These are phyloP conservation scores for Lethenteron camtschaticum DNA, from an alignment of 2,113 vertebrate species.

Conservation along the genomic window DNA sequence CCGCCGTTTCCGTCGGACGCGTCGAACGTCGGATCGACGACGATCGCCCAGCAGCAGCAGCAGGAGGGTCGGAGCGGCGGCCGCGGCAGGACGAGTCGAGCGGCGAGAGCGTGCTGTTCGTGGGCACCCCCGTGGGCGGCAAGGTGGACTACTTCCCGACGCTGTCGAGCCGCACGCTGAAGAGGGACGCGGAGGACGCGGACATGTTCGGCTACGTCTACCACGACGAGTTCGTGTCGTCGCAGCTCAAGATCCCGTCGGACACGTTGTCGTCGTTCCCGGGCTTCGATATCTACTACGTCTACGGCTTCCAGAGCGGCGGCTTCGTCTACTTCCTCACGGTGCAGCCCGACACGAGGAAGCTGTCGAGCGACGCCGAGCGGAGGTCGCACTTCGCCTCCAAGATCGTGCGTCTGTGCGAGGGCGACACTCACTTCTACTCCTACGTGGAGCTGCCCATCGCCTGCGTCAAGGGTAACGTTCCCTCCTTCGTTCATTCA, in stretches of 20 bases:
- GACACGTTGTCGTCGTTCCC: constrained; percentile 61
- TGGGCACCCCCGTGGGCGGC: constrained; percentile 53
- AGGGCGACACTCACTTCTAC: constrained; percentile 59
- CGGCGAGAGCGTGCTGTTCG: constrained; percentile 46
- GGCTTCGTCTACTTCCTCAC: constrained; percentile 66
- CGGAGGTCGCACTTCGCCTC: constrained; percentile 67
- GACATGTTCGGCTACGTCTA: constrained; percentile 65
- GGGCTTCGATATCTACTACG: constrained; percentile 66
- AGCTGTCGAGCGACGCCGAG: constrained; percentile 44
- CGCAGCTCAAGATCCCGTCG: constrained; percentile 65
- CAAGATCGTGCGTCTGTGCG: constrained; percentile 63
- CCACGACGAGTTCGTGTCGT: constrained; percentile 73
- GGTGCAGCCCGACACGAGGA: constrained; percentile 56
- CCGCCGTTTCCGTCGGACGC: neutral
- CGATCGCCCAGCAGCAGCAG: no score
- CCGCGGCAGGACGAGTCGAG: neutral
- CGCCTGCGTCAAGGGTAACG: constrained; percentile 40
- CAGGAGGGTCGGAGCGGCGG: constrained; percentile 23
- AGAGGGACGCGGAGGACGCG: constrained; percentile 36
- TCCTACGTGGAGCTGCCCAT: constrained; percentile 69
- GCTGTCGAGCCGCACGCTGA: constrained; percentile 51
- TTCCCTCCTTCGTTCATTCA: no score
- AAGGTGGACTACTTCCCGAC: constrained; percentile 75
- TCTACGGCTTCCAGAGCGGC: constrained; percentile 58
- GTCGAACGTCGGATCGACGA: no score